Evolutionary conservation across 1,140 invertebrate genomes (phyloP).

Genomic region (Stegodyphus dumicola): DNA sequence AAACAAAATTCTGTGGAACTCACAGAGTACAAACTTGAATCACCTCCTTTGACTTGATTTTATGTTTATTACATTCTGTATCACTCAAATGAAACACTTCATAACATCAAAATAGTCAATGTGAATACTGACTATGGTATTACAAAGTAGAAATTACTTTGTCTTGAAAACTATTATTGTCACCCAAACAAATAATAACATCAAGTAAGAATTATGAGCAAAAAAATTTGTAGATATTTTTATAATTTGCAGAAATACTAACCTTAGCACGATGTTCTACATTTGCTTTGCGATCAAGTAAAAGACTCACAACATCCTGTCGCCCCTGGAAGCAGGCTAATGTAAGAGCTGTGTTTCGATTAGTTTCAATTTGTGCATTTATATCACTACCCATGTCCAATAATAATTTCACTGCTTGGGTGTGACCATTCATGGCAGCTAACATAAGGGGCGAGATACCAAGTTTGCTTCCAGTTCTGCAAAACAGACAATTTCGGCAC

Average conservation of each 20-base stretch:
- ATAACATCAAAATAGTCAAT: no score
- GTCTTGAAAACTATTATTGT: no score
- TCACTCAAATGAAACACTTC: no score
- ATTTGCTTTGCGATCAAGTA: conserved; percentile 97
- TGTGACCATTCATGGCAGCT: conserved; percentile 99
- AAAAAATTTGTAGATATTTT: no score
- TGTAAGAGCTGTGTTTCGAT: conserved; percentile 97
- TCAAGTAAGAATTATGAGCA: no score
- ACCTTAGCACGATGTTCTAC: conserved; percentile 98
- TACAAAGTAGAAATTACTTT: no score
- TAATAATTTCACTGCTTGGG: conserved; percentile 80
- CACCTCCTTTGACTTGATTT: no score
- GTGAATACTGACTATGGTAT: no score
- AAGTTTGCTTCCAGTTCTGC: conserved; percentile 92
- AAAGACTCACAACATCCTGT: conserved; percentile 95
- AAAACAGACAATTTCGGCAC: conserved; percentile 54
- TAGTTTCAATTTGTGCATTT: conserved; percentile 99
- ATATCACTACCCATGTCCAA: conserved; percentile 99
- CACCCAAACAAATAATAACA: no score
- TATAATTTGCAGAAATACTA: not conserved
- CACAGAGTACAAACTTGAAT: no score
- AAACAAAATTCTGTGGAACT: no score
- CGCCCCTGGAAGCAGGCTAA: conserved; percentile 99
- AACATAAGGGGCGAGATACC: conserved; percentile 99
- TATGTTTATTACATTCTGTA: no score